A percentile compares a stretch with the other conserved stretches of the same genome.
phyloP scores from a whole-genome alignment of 2,888 invertebrate species.

The Drosophila algonquin region DNA sequence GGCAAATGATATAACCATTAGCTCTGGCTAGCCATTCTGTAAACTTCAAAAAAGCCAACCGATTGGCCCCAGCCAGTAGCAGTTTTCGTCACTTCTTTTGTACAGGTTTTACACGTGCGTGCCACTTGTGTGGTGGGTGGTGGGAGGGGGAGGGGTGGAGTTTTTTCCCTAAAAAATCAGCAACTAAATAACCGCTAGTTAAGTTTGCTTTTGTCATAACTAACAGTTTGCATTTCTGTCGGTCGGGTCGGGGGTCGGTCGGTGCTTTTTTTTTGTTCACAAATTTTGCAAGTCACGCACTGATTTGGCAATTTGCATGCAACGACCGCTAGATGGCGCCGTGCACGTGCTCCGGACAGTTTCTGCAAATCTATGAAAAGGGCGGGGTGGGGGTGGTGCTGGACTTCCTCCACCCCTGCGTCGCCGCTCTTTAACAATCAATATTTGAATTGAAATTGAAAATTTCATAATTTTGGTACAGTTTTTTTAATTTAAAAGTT shows the following conservation, averaged over 20 bases:
- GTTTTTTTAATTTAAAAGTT: slow-evolving; percentile 44
- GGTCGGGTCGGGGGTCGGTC: neutral
- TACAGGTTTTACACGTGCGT: slow-evolving; percentile 58
- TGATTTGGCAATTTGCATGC: slow-evolving; percentile 73
- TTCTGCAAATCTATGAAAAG: slow-evolving; percentile 15
- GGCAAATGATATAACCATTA: slow-evolving; percentile 59
- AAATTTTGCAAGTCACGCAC: slow-evolving; percentile 70
- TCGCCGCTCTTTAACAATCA: slow-evolving; percentile 31
- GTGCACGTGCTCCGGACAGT: slow-evolving; percentile 39
- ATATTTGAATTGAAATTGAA: slow-evolving; percentile 45
- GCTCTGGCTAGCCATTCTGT: slow-evolving; percentile 47
- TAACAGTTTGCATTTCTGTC: slow-evolving; percentile 42
- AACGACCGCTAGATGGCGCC: slow-evolving; percentile 64
- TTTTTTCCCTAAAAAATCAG: slow-evolving; percentile 20
- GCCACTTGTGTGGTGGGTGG: neutral
- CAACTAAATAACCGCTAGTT: slow-evolving; percentile 41
- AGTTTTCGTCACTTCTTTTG: slow-evolving; percentile 41
- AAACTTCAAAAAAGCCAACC: slow-evolving; percentile 38
- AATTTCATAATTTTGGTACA: slow-evolving; percentile 35
- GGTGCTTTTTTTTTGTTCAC: slow-evolving; percentile 18
- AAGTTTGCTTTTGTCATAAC: slow-evolving; percentile 60
- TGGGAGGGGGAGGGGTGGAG: neutral
- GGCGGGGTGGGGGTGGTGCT: no score
- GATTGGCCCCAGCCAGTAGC: slow-evolving; percentile 14
- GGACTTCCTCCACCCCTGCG: no score